Evolutionary conservation across 2,113 vertebrate genomes (phyloP), one percentile per base, ranked within the genome.

Genomic region (Anhinga anhinga): DNA sequence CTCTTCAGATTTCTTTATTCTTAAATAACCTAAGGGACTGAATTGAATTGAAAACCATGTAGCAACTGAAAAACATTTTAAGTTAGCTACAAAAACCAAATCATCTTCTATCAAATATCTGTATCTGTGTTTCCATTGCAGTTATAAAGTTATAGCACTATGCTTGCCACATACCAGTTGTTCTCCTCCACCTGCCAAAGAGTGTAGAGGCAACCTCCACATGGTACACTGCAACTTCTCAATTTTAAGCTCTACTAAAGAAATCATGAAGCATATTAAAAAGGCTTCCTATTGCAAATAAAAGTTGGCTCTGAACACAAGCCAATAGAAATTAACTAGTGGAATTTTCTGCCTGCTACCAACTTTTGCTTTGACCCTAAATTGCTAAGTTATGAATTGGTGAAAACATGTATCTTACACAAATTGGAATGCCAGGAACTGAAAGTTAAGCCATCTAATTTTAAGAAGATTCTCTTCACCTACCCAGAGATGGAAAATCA

Each of bases 311-410:
- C 38, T 77, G 86, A 87, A 92, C 77, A 79, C 47, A 69, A 79
- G 83, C 65, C 88, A 95, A 91, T 36, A 94, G 26, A 92, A 95
- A 84, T 85, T 61, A 94, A 82, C 50, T 21, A 77, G 74, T 49
- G 74, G 84, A 94, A 90, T 91, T 95, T 88, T 66, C 32, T 91
- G 36, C 40, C 66, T 90, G 42, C 58, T 79, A 85, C 77, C 53
- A 88, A 70, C 29, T 87, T 85, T 90, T 77, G n/a, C 91, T 85
- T 79, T 11, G 2, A 80, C 20, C 7, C 10, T 77, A 49, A 95
- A 91, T 27, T 80, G 34, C n/a, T 65, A 86, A 86, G 25, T 36
- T 95, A 88, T 72, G 66, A 80, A 63, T 32, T 85, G 73, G 19
- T 72, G 50, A 93, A 94, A 91, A 85, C 0, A 2, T 62, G 29